Conservation (phyloP, 2,797 vertebrate species). For the Notolepis coatsorum region DNA sequence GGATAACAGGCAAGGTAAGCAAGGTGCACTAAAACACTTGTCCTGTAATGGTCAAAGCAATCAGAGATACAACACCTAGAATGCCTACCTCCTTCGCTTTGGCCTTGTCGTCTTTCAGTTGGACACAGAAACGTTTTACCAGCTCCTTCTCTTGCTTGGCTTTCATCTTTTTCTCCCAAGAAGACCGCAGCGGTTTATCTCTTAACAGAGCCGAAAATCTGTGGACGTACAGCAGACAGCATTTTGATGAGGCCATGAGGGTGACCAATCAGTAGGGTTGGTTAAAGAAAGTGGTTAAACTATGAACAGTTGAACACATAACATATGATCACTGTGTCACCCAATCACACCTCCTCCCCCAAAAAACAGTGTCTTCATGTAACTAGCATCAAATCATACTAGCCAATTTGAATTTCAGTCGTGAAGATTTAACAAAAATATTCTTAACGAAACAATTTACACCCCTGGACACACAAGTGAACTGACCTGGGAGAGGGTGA, state of each 20-base stretch:
- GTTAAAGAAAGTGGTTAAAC: background rate
- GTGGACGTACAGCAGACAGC: no score
- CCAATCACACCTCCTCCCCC: no score
- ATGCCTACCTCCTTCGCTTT: slow-evolving; percentile 85
- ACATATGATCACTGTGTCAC: no score
- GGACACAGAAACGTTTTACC: slow-evolving; percentile 80
- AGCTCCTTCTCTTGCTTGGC: slow-evolving; percentile 85
- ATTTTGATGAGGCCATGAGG: background rate
- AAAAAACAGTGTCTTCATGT: no score
- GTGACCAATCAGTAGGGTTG: background rate
- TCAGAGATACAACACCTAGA: background rate
- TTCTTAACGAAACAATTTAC: no score
- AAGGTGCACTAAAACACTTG: background rate
- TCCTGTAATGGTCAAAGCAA: background rate
- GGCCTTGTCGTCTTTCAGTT: slow-evolving; percentile 86
- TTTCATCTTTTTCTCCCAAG: slow-evolving; percentile 93
- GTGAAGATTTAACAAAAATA: no score
- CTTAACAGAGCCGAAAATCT: slow-evolving; percentile 92
- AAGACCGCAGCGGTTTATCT: slow-evolving; percentile 86
- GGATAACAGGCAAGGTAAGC: background rate
- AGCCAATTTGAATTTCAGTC: no score
- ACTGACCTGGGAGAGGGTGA: no score
- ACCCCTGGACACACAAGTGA: no score
- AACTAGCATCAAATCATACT: no score
- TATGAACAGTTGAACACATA: background rate